Evolutionary conservation across 2,888 invertebrate genomes (phyloP), one percentile per base, ranked within the genome.

Genomic region (Deilephila porcellus): DNA sequence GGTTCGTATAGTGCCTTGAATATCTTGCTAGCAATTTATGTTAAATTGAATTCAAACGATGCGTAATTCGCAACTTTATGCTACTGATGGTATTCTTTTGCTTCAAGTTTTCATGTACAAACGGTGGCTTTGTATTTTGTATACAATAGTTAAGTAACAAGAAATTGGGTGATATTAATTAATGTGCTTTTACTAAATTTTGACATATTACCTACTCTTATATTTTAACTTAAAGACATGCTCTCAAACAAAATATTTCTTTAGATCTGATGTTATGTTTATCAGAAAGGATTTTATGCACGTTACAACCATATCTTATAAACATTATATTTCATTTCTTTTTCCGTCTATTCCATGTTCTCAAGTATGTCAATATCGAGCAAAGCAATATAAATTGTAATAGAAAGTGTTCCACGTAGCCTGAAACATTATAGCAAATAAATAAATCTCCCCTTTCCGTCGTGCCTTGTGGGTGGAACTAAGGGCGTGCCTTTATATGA

Each of bases 31-130:
- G 52, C 67, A 52, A 67, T 67, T 67, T 25, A 20, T 67, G 67
- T 63, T 63, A 63, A 52, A 67, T 67, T 67, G 25, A 52, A 67
- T 67, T 67, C 52, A 67, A 67, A 67, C 29, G 52, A 64, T 64
- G 4, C 25, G 20, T 67, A 52, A 52, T 52, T 20, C 6, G 4
- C 45, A 52, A 17, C 19, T 34, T 63, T 63, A 37, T 63, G 7
- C n/a, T 63, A 1, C 1, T 19, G 34, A 19, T 8, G 7, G 1
- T 63, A 62, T 19, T 62, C 11, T 17, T 29, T 29, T 62, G 8
- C 8, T 14, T 56, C n/a, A 5, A 11, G 3, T 11, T 45, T 45
- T 45, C 45, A 11, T 14, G 14, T 45, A 45, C 45, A 45, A 45
- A 45, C 14, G 45, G 45, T 45, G 11, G 11, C 3, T 14, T 45